Base-by-base conservation (phyloP, 2,797 vertebrate species). In the Tauraco hartlaubi region DNA sequence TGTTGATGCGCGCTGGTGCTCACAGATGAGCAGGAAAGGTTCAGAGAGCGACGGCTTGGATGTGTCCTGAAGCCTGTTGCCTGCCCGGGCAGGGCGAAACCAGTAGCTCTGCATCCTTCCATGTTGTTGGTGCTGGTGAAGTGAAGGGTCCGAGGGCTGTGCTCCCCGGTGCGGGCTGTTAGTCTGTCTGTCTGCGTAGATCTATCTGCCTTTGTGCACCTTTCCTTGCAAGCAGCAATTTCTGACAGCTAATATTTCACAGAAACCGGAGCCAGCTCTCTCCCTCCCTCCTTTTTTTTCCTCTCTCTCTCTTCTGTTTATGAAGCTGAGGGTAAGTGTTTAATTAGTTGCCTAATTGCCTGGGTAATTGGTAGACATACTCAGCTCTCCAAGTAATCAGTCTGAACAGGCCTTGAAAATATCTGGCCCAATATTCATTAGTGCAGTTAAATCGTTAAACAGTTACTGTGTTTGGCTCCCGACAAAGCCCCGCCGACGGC, bases 291-390 rank as follows among this genome's bases (percentile, higher is more conserved):
- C 98, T 98, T 94, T 98, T 96, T 97, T 96, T 1, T 29, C 44
- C 61, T 16, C 98, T 98, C 98, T 96, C 98, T 88, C 85, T 91
- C 98, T 98, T 98, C 98, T 99, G 98, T 98, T 99, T 99, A 99
- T 99, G 99, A 99, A 98, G 99, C 98, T 97, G 98, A 99, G 99
- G 99, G 99, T 99, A 99, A 99, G 99, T 99, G 99, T 99, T 99
- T 99, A 99, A 99, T 99, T 99, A 99, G 99, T 99, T 99, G 99
- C 99, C 99, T 99, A 99, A 99, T 99, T 99, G 99, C 99, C 99
- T 99, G 99, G 99, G 99, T 99, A 99, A 99, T 99, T 99, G 99
- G 99, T 99, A 99, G 99, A 99, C 99, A 99, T 97, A 99, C 99
- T 99, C 99, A 98, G 99, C 99, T 99, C 99, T 99, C 99, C 99